Percentiles rank a stretch among this genome's conserved stretches.
Conservation (phyloP, 2,888 invertebrate species). For the Mechanitis mazaeus region DNA sequence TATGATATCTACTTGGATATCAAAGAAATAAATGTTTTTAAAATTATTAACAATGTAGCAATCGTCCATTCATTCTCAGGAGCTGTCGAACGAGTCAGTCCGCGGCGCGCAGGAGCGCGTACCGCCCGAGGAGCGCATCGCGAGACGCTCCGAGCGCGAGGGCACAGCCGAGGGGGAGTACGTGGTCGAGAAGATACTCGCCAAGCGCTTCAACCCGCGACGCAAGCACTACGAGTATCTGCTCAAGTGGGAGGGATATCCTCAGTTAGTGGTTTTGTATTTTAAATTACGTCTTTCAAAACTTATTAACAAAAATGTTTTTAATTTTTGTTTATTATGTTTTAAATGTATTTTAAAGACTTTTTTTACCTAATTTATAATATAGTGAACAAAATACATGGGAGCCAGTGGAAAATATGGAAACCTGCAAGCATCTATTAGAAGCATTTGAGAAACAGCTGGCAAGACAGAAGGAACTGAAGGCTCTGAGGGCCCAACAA, state of each 20-base stretch:
- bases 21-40: no score
- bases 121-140: slow-evolving; percentile 69
- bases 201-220: slow-evolving; percentile 87
- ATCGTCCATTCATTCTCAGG: slow-evolving; percentile 22
- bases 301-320: not conserved
- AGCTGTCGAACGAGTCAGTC: slow-evolving; percentile 54
- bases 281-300: not conserved
- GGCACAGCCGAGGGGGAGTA: slow-evolving; percentile 78
- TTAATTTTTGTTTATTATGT: not conserved
- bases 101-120: slow-evolving; percentile 69
- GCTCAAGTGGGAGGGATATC: slow-evolving; percentile 90
- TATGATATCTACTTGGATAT: no score
- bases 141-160: slow-evolving; percentile 64
- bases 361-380: not conserved
- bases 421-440: slow-evolving; percentile 84
- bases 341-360: not conserved
- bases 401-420: slow-evolving; percentile 87
- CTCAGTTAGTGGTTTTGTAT: slow-evolving; percentile 75
- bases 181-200: slow-evolving; percentile 88
- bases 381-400: slow-evolving; percentile 87
- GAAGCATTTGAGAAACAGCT: slow-evolving; percentile 89
- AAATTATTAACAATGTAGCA: not conserved
- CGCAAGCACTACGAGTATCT: slow-evolving; percentile 88
- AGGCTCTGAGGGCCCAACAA: slow-evolving; percentile 72
- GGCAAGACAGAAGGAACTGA: slow-evolving; percentile 84